phyloP scores from a whole-genome alignment of 2,888 invertebrate species.

The Synanthedon tipuliformis region DNA sequence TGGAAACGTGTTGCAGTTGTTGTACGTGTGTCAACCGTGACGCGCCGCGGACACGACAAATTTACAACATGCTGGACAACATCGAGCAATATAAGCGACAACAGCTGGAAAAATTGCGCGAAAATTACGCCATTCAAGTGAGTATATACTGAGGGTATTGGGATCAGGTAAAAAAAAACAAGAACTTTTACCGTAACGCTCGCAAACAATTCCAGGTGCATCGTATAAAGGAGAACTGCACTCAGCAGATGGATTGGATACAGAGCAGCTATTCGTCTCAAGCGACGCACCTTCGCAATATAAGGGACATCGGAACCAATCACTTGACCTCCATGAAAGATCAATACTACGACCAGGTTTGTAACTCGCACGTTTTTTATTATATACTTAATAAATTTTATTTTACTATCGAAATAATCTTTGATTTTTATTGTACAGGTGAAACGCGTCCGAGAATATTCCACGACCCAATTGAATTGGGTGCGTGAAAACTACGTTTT shows the following conservation, averaged over 20 bases:
- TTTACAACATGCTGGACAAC: slow-evolving; percentile 89
- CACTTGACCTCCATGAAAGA: slow-evolving; percentile 88
- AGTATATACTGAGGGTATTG: slow-evolving; percentile 10
- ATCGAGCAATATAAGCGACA: slow-evolving; percentile 91
- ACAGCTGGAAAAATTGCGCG: slow-evolving; percentile 87
- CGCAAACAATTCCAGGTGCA: slow-evolving; percentile 72
- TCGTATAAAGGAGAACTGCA: slow-evolving; percentile 92
- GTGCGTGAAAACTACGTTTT: slow-evolving; percentile 95
- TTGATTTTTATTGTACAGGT: slow-evolving; percentile 71
- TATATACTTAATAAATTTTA: not conserved
- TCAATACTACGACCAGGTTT: slow-evolving; percentile 93
- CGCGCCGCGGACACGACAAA: slow-evolving; percentile 84
- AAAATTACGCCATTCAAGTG: slow-evolving; percentile 92
- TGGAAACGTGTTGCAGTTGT: slow-evolving; percentile 83
- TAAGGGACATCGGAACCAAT: slow-evolving; percentile 91
- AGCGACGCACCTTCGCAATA: slow-evolving; percentile 86
- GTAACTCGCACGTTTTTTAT: not conserved
- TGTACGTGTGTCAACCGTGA: slow-evolving; percentile 78
- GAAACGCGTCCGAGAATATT: slow-evolving; percentile 91
- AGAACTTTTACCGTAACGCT: not conserved
- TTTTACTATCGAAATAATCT: not conserved
- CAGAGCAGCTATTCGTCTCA: slow-evolving; percentile 91
- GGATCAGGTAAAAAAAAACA: not conserved
- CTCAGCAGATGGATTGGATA: slow-evolving; percentile 94
- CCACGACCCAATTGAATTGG: slow-evolving; percentile 90